Percentiles rank a stretch among this genome's conserved stretches.
Conservation (phyloP, 1,140 invertebrate genomes). For the Harpegnathos saltator region DNA sequence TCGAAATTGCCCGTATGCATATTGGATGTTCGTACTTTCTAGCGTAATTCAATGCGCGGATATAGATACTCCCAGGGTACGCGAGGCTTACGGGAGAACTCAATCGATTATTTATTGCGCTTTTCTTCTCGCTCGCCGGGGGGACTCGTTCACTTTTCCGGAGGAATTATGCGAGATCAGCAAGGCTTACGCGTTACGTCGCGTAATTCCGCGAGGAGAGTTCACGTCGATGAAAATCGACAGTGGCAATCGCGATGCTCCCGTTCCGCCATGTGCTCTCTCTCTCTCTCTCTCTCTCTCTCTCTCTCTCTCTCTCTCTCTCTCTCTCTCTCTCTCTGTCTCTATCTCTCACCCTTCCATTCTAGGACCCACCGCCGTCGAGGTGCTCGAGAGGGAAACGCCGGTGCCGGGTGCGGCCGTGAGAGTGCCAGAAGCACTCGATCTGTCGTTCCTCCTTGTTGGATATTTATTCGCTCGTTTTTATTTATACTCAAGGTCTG, state of each 20-base stretch:
- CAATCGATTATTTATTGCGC: constrained; percentile 21
- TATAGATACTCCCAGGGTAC: constrained; percentile 7
- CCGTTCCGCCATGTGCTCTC: constrained; percentile 75
- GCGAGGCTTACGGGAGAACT: constrained; percentile 14
- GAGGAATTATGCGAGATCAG: background rate
- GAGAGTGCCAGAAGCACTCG: constrained; percentile 76
- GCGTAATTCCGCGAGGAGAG: too few relatives aligned
- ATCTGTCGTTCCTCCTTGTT: constrained; percentile 82
- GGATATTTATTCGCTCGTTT: constrained; percentile 85
- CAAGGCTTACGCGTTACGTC: background rate
- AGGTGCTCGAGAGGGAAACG: constrained; percentile 33
- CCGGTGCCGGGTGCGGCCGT: constrained; percentile 36
- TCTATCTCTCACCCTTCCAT: too few relatives aligned
- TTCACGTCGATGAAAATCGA: constrained; percentile 74
- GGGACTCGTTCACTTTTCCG: background rate
- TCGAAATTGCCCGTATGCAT: constrained; percentile 77
- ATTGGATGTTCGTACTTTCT: constrained; percentile 65
- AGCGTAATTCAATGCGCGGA: constrained; percentile 56
- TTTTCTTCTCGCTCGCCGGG: background rate
- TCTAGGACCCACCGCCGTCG: constrained; percentile 31
- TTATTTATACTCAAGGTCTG: constrained; percentile 83
- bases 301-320: too few relatives aligned
- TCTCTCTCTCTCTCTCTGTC: too few relatives aligned
- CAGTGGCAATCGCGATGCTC: constrained; percentile 85
- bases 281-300: too few relatives aligned